Base-by-base conservation (phyloP, 1,140 invertebrate species). In the Pogonus chalceus region DNA sequence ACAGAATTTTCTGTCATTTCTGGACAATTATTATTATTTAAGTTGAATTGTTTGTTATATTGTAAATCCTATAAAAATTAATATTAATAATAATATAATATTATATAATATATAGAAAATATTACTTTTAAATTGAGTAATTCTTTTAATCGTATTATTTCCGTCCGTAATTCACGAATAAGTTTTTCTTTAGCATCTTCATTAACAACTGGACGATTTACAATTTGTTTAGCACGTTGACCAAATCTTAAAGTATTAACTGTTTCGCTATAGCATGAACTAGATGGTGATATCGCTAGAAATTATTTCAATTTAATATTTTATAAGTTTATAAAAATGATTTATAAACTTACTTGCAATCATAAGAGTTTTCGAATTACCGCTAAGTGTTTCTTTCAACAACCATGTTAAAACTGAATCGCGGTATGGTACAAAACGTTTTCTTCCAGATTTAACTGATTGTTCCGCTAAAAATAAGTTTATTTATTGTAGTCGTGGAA, bases 371-470 rank as follows among this genome's bases (percentile, higher is more conserved):
- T 67, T 72, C 2, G 73, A 76, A 37, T 72, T 72, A n/a, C 76
- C 75, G 12, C 73, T 73, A 26, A 79, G 70, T 23, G 75, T 77
- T 53, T 78, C 76, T 60, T 76, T 78, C 0, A 98, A 71, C 20
- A 98, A 79, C 95, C 96, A 98, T 51, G 96, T 99, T 2, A 99
- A 76, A 2, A 98, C 92, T 0, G 96, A 98, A 74, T 99, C 96
- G 69, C 96, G 77, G 73, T 98, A 99, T n/a, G 96, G 96, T 21
- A 99, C 90, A 75, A 98, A 98, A 71, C 64, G 59, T 69, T 92
- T 93, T 69, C 92, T 90, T 60, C 82, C 83, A 50, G 75, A 75
- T 61, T 79, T 80, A 39, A 82, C 82, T 23, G 83, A 81, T 65
- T 90, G 85, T 72, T 97, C 94, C 24, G 95, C 94, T 64, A 97